Percentiles rank a stretch among this genome's conserved stretches.
Conservation (phyloP, 2,113 vertebrate species). For the Halcyon senegalensis region DNA sequence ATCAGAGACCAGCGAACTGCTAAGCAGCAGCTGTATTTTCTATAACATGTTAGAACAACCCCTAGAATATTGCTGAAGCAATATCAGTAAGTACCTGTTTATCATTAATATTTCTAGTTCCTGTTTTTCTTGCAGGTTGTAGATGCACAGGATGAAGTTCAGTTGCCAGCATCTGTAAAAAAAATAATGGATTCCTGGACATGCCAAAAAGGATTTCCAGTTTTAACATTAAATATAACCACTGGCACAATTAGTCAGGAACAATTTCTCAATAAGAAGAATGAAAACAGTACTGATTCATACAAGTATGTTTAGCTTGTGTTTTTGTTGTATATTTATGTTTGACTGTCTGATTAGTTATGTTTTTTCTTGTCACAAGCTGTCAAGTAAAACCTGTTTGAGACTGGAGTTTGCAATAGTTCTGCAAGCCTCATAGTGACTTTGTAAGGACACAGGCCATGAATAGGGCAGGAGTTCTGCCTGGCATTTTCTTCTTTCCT, state of each 20-base stretch:
- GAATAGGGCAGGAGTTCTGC: background rate
- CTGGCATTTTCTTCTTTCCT: background rate
- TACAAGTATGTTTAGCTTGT: constrained; percentile 71
- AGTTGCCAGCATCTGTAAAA: constrained; percentile 77
- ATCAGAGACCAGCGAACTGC: background rate
- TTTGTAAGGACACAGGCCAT: background rate
- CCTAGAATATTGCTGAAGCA: background rate
- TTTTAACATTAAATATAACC: constrained; percentile 77
- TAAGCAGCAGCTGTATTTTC: background rate
- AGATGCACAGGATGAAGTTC: constrained; percentile 74
- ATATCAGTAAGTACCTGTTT: background rate
- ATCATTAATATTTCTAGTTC: background rate
- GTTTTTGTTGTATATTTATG: background rate
- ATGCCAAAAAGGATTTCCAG: constrained; percentile 74
- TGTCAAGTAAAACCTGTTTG: background rate
- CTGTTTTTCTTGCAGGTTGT: constrained; percentile 62
- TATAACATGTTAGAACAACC: background rate
- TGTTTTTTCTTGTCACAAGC: background rate
- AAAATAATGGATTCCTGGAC: constrained; percentile 84
- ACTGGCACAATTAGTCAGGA: constrained; percentile 77
- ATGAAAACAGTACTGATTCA: constrained; percentile 48
- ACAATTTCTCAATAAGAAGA: constrained; percentile 56
- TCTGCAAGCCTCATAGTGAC: background rate
- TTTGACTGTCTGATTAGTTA: background rate
- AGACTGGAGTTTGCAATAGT: background rate